These are phyloP conservation scores for Otolemur crassicaudatus DNA, from an alignment of 2,797 vertebrate species.

Conservation along the genomic window DNA sequence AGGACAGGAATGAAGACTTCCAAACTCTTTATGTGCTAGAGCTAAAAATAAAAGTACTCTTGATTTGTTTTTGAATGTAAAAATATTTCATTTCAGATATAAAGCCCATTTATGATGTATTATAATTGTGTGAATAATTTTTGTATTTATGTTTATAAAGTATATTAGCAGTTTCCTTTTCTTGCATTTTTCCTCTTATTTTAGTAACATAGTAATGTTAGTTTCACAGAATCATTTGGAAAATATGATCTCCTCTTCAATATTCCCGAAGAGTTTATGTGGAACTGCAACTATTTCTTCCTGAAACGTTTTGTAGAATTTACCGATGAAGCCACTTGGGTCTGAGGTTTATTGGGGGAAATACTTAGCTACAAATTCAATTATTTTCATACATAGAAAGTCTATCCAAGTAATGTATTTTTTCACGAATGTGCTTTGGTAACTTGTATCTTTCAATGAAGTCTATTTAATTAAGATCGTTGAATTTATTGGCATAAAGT, in stretches of 20 bases:
- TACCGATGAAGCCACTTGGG: not conserved
- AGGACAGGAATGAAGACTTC: not conserved
- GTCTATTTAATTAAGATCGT: not conserved
- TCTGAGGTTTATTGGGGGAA: not conserved
- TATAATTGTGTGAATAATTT: not conserved
- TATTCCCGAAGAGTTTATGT: not conserved
- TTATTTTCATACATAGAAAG: not conserved
- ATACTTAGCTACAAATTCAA: not conserved
- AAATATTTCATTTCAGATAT: not conserved
- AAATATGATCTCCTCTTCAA: not conserved
- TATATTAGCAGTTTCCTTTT: not conserved
- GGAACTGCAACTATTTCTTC: not conserved
- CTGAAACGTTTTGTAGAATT: not conserved
- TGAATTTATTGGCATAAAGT: not conserved
- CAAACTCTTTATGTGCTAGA: not conserved
- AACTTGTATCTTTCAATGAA: not conserved
- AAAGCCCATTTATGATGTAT: not conserved
- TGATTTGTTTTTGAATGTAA: slow-evolving; percentile 2
- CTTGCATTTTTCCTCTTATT: not conserved
- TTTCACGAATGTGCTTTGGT: not conserved
- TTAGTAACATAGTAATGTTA: not conserved
- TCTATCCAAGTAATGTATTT: not conserved
- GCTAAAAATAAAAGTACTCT: not conserved
- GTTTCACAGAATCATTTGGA: not conserved
- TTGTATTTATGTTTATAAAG: not conserved